phyloP scores from a whole-genome alignment of 2,113 vertebrate genomes.

The Thalassoma bifasciatum region DNA sequence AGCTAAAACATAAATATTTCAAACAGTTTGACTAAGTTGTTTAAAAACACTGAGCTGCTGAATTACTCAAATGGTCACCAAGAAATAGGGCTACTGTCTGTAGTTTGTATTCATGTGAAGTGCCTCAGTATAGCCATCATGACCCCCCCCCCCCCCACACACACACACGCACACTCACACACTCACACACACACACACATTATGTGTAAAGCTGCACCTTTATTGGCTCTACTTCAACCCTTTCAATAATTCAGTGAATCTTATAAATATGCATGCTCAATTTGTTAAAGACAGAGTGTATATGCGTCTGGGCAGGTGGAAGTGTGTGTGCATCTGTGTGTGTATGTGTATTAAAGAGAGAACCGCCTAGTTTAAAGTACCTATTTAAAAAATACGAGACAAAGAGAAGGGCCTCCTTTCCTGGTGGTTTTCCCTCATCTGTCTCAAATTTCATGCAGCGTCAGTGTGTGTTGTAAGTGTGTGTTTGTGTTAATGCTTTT shows the following conservation, averaged over 20 bases:
- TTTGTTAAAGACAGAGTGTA: slow-evolving; percentile 29
- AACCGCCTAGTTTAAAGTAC: slow-evolving; percentile 34
- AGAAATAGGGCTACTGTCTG: not conserved
- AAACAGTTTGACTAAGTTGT: slow-evolving; percentile 4
- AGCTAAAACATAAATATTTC: slow-evolving; percentile 17
- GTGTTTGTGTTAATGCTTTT: not conserved
- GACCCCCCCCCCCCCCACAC: slow-evolving; percentile 2
- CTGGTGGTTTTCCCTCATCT: not conserved
- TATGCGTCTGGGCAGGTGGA: too few species aligned
- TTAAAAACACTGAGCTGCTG: slow-evolving; percentile 23
- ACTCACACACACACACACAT: not conserved
- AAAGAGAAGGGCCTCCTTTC: slow-evolving; percentile 21
- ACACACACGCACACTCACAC: slow-evolving; percentile 11
- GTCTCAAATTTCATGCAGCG: too few species aligned
- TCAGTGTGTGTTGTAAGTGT: not conserved
- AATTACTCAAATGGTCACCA: slow-evolving; percentile 20
- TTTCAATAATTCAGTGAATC: slow-evolving; percentile 59
- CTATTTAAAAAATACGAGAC: slow-evolving; percentile 40
- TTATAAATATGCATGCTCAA: slow-evolving; percentile 61
- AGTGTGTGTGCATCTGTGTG: not conserved
- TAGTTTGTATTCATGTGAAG: not conserved
- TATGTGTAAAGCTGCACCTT: slow-evolving; percentile 13
- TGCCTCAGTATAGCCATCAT: not conserved
- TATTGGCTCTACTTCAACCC: slow-evolving; percentile 52
- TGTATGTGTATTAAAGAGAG: not conserved